phyloP scores from a whole-genome alignment of 2,113 vertebrate genomes.

The Cheilinus undulatus region DNA sequence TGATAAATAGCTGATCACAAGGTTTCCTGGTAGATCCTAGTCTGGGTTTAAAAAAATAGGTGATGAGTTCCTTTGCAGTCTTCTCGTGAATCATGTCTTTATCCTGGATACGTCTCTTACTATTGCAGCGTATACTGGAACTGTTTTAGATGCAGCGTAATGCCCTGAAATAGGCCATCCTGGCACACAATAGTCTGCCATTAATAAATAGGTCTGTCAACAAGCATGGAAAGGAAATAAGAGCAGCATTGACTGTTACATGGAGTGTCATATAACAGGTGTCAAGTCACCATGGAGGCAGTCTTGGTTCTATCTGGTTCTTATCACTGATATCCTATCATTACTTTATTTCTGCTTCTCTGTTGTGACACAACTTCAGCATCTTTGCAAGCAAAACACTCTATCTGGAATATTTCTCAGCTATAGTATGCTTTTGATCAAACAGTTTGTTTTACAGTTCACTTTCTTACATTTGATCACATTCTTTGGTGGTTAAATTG shows the following conservation, averaged over 20 bases:
- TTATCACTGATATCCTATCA: slow-evolving; percentile 12
- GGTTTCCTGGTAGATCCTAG: slow-evolving; percentile 27
- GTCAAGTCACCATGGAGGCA: slow-evolving; percentile 42
- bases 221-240: slow-evolving; percentile 69
- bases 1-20: slow-evolving; percentile 36
- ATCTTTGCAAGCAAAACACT: not conserved
- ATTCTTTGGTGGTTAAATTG: slow-evolving; percentile 75
- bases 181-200: slow-evolving; percentile 65
- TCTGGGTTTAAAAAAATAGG: slow-evolving; percentile 37
- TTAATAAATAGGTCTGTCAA: slow-evolving; percentile 77
- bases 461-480: slow-evolving; percentile 3
- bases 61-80: slow-evolving; percentile 16
- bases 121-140: slow-evolving; percentile 41
- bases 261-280: slow-evolving; percentile 74
- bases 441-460: not conserved
- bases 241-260: slow-evolving; percentile 72
- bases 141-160: slow-evolving; percentile 50
- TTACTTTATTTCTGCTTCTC: not conserved
- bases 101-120: slow-evolving; percentile 46
- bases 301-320: slow-evolving; percentile 9
- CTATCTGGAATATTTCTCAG: too few relatives aligned
- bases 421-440: too few relatives aligned
- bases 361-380: not conserved
- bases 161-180: slow-evolving; percentile 63
- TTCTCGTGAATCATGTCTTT: slow-evolving; percentile 60